Conservation (phyloP, 1,140 invertebrate genomes). For the Drosophila nasuta region DNA sequence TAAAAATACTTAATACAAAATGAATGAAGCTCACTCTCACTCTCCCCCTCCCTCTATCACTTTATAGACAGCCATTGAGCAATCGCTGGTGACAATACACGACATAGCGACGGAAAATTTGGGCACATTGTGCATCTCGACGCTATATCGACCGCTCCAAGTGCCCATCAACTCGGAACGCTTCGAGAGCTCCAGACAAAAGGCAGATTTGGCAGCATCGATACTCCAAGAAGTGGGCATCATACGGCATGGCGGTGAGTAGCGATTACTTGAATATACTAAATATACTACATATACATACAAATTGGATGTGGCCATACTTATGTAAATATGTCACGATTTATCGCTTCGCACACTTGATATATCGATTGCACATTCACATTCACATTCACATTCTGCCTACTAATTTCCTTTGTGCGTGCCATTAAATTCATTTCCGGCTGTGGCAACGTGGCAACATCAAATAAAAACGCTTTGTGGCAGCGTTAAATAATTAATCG, state of each 20-base stretch:
- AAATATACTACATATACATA: conserved; percentile 4
- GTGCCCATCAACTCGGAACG: conserved; percentile 88
- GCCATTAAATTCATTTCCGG: conserved; percentile 13
- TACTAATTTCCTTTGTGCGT: conserved; percentile 32
- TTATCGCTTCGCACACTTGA: conserved; percentile 23
- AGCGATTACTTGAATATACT: conserved; percentile 6
- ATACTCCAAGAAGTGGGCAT: conserved; percentile 89
- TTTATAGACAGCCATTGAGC: conserved; percentile 87
- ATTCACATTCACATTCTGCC: conserved; percentile 9
- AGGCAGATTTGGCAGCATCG: conserved; percentile 90
- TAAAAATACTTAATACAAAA: conserved; percentile 33
- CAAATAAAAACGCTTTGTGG: neutral
- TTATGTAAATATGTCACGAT: conserved; percentile 10
- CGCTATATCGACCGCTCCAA: conserved; percentile 88
- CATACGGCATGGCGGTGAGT: conserved; percentile 87
- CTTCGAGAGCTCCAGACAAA: conserved; percentile 89
- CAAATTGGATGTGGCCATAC: neutral
- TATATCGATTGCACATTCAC: conserved; percentile 62
- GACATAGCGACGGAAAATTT: conserved; percentile 89
- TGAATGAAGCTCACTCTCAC: conserved; percentile 4
- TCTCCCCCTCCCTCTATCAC: neutral
- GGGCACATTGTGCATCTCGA: conserved; percentile 90
- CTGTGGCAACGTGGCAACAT: neutral
- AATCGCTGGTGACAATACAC: conserved; percentile 89
- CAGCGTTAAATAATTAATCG: conserved; percentile 2